Base-by-base conservation (phyloP, 2,113 vertebrate species). In the Melanerpes aurifrons region DNA sequence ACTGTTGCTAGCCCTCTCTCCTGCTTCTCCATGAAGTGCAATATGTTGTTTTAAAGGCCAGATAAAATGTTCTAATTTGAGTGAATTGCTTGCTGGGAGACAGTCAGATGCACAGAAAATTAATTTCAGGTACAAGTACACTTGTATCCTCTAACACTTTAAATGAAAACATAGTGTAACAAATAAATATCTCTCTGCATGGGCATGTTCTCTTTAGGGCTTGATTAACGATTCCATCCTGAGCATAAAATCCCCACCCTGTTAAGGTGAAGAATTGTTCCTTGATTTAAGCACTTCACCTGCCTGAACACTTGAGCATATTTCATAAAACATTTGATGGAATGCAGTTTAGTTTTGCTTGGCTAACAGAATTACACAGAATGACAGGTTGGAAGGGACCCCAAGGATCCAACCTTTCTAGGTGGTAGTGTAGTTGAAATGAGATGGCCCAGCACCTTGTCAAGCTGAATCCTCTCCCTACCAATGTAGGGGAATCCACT, bases 221-320 rank as follows among this genome's bases (percentile, higher is more conserved):
- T 88, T 93, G 93, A 96, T 94, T 92, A 79, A 96, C 67, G 80
- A 86, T 95, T 92, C 82, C 53, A n/a, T 87, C 84, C 92, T 88
- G 83, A 77, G 90, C 81, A 93, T 73, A 94, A 95, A 95, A 95
- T 94, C 93, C 61, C 82, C 90, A 88, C 90, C 86, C 72, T 68
- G 87, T 80, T 92, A 89, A 87, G 88, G 92, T 95, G 94, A 89
- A 85, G 95, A 78, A 93, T 86, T 85, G 82, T 95, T 72, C 4
- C 43, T 90, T 97, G 95, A 96, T 95, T 96, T 94, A 95, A 95
- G 90, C 92, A 74, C 71, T 95, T 96, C 89, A 95, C 90, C 93
- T 95, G 95, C 83, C 74, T 89, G 84, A 85, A 63, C 84, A 35
- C 71, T 95, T 32, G 86, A 82, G 68, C 25, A 1, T 92, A 86